These are phyloP conservation scores for Antrozous pallidus DNA, from an alignment of 2,797 vertebrate genomes.

Conservation along the genomic window DNA sequence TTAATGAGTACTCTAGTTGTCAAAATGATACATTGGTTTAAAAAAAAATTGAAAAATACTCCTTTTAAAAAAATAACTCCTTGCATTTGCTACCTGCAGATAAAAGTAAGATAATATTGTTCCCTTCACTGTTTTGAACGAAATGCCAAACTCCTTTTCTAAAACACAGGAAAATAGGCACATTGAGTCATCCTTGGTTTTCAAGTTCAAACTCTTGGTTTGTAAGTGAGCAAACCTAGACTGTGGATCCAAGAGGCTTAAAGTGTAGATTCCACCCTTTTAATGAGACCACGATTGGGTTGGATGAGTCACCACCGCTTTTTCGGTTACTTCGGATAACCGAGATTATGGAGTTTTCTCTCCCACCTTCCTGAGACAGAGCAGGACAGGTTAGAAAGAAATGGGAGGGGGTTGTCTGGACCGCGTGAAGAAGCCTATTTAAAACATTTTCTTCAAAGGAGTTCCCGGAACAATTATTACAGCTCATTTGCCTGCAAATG, in stretches of 20 bases:
- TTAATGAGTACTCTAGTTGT: not conserved
- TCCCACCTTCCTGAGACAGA: not conserved
- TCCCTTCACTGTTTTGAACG: not conserved
- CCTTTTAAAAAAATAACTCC: not conserved
- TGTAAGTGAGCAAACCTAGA: not conserved
- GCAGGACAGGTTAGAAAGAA: not conserved
- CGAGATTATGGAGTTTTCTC: not conserved
- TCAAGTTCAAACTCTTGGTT: not conserved
- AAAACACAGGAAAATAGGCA: not conserved
- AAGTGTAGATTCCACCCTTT: not conserved
- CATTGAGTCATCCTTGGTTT: not conserved
- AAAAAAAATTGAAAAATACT: not conserved
- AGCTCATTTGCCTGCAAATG: conserved; percentile 79
- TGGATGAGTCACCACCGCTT: not conserved
- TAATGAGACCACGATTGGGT: not conserved
- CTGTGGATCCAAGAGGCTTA: not conserved
- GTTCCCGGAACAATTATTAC: conserved; percentile 68
- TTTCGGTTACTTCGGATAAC: not conserved
- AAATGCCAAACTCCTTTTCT: not conserved
- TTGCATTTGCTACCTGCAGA: not conserved
- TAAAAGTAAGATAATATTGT: not conserved
- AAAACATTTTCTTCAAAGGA: conserved; percentile 65
- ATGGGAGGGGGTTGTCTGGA: not conserved
- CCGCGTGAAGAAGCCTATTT: conserved; percentile 56
- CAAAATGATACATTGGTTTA: not conserved